These are phyloP conservation scores for Columbina picui DNA, from an alignment of 2,113 vertebrate genomes.

Conservation along the genomic window DNA sequence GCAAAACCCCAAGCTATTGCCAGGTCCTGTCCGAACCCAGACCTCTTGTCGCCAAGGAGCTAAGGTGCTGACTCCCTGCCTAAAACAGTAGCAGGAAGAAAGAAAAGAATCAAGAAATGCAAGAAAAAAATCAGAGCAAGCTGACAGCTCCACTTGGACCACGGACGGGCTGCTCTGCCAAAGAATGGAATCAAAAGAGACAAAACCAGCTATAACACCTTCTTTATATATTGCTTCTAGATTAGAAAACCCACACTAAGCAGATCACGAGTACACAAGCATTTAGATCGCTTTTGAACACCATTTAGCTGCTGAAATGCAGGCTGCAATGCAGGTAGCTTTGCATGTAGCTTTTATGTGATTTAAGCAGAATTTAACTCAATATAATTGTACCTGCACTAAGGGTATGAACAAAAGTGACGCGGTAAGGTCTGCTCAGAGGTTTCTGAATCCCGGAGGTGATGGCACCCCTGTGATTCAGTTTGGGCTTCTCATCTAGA, in stretches of 20 bases:
- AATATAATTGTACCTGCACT: background rate
- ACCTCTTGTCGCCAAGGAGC: background rate
- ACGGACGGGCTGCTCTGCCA: background rate
- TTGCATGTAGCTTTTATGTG: background rate
- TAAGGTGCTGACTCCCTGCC: background rate
- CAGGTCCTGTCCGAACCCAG: rapidly evolving
- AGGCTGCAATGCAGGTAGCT: background rate
- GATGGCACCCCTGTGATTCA: rapidly evolving
- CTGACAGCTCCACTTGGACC: background rate
- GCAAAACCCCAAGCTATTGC: background rate
- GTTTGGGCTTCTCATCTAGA: background rate
- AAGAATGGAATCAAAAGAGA: background rate
- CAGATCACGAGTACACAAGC: rapidly evolving
- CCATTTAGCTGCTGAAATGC: background rate
- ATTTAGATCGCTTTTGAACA: background rate
- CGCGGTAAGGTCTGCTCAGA: background rate
- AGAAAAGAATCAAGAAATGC: background rate
- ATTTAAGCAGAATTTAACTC: background rate
- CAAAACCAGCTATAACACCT: background rate
- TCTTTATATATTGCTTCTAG: background rate
- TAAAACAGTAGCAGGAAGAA: background rate
- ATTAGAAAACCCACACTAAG: background rate
- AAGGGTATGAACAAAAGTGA: background rate
- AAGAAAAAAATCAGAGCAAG: background rate
- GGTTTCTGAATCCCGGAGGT: background rate